phyloP scores from a whole-genome alignment of 2,888 invertebrate genomes.

The Vanessa cardui region DNA sequence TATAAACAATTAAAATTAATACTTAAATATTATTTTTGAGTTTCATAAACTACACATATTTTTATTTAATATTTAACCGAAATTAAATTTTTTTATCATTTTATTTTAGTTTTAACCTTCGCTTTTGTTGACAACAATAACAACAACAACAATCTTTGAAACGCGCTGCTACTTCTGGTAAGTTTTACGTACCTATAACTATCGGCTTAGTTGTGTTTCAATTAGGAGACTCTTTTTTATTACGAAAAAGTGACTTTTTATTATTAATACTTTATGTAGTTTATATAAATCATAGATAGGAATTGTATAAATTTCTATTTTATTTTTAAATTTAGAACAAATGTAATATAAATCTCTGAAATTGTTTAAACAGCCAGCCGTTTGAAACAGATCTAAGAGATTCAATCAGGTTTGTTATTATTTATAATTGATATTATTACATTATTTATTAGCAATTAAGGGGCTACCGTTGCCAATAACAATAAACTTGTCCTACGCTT shows the following conservation, averaged over 20 bases:
- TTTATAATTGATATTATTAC: constrained; percentile 34
- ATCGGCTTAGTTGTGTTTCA: too few species aligned
- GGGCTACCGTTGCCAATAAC: constrained; percentile 33
- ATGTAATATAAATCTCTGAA: not conserved
- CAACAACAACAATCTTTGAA: too few species aligned
- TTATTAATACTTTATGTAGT: too few species aligned
- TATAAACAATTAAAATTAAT: constrained; percentile 18
- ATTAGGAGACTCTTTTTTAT: too few species aligned
- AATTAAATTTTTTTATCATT: too few species aligned
- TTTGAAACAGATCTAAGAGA: constrained; percentile 4
- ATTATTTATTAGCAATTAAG: constrained; percentile 37
- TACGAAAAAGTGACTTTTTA: too few species aligned
- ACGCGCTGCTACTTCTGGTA: too few species aligned
- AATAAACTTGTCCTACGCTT: constrained; percentile 40
- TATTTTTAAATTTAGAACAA: not conserved
- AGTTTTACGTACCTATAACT: too few species aligned
- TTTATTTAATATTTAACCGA: not conserved
- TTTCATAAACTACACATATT: not conserved
- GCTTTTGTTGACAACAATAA: too few species aligned
- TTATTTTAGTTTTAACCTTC: too few species aligned
- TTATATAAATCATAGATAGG: too few species aligned
- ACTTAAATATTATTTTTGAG: not conserved
- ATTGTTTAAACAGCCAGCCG: constrained; percentile 5
- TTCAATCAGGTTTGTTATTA: constrained; percentile 15
- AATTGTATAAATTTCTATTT: too few species aligned